These are phyloP conservation scores for Panopea generosa DNA, from an alignment of 2,888 invertebrate species.

Conservation along the genomic window DNA sequence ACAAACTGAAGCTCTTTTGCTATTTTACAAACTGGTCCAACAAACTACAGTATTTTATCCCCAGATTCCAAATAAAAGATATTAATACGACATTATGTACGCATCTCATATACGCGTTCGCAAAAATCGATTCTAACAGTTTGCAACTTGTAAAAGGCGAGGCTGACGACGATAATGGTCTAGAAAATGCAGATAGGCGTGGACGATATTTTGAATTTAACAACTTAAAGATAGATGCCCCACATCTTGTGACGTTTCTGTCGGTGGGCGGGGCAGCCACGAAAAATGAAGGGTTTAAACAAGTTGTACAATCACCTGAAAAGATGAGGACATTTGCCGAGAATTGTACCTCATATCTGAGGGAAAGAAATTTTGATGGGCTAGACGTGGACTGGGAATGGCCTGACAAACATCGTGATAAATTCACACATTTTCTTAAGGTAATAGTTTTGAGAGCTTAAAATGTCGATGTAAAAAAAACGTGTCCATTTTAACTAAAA, in stretches of 20 bases:
- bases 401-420: constrained; percentile 65
- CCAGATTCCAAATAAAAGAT: constrained; percentile 88
- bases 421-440: constrained; percentile 68
- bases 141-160: constrained; percentile 87
- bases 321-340: constrained; percentile 70
- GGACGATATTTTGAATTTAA: constrained; percentile 71
- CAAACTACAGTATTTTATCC: constrained; percentile 58
- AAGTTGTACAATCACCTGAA: constrained; percentile 56
- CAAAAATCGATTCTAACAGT: constrained; percentile 97
- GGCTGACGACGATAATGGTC: constrained; percentile 57
- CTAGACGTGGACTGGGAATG: constrained; percentile 83
- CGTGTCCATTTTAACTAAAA: too few species aligned
- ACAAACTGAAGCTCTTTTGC: constrained; percentile 64
- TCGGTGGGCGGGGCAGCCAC: constrained; percentile 64
- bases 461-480: too few species aligned
- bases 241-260: constrained; percentile 74
- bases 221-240: constrained; percentile 70
- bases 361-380: constrained; percentile 77
- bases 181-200: constrained; percentile 31
- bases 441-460: too few species aligned
- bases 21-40: constrained; percentile 79
- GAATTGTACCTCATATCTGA: constrained; percentile 66
- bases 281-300: constrained; percentile 44
- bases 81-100: constrained; percentile 97
- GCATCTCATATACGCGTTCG: constrained; percentile 98